These are phyloP conservation scores for Solea senegalensis DNA, from an alignment of 2,113 vertebrate genomes.

Conservation along the genomic window DNA sequence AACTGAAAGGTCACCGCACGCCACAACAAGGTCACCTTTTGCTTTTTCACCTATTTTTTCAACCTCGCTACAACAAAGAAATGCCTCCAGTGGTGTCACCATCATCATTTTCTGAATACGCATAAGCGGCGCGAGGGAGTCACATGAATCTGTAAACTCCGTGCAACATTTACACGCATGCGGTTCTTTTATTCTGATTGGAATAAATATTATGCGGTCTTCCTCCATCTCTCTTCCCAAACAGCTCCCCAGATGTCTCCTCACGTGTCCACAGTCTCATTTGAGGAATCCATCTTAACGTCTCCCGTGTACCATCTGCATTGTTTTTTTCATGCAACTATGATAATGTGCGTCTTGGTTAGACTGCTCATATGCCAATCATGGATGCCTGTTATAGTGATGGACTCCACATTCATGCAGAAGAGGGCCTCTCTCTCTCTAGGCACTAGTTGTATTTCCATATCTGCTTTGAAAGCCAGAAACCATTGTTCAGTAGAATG, in stretches of 20 bases:
- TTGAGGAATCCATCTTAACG: constrained; percentile 76
- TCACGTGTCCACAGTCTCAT: constrained; percentile 72
- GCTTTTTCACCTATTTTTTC: too few relatives aligned
- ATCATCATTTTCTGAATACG: constrained; percentile 19
- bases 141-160: constrained; percentile 6
- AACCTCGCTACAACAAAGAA: constrained; percentile 13
- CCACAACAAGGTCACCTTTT: too few relatives aligned
- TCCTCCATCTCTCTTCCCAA: constrained; percentile 46
- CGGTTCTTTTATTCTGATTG: constrained; percentile 26
- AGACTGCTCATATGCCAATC: constrained; percentile 69
- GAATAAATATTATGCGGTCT: constrained; percentile 11
- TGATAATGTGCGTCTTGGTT: constrained; percentile 73
- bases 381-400: constrained; percentile 66
- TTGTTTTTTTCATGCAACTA: constrained; percentile 71
- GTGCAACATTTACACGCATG: background rate
- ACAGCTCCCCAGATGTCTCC: constrained; percentile 60
- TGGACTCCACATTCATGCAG: constrained; percentile 52
- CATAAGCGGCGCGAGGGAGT: background rate
- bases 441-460: constrained; percentile 18
- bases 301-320: constrained; percentile 66
- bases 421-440: constrained; percentile 44
- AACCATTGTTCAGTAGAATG: constrained; percentile 14
- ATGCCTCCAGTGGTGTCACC: constrained; percentile 9
- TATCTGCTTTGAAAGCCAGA: constrained; percentile 42
- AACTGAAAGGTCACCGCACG: too few relatives aligned